A percentile compares a stretch with the other conserved stretches of the same genome.
Evolutionary conservation across 2,113 vertebrate genomes (phyloP).

Genomic region (Notarius quadriscutis): DNA sequence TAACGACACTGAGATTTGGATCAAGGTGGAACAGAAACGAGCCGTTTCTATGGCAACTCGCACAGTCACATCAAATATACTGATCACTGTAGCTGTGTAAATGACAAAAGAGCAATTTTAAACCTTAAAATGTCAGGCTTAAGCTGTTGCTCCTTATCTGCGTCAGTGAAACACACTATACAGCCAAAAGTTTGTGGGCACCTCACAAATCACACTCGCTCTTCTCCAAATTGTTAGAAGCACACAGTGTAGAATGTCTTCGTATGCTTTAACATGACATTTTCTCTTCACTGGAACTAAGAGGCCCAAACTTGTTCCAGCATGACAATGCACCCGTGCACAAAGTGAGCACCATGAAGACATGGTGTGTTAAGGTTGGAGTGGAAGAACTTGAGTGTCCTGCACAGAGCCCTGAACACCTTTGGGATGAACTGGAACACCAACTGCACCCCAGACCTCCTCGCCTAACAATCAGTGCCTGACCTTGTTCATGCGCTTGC

Average conservation of each 20-base stretch:
- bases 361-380: too few species aligned
- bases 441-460: too few species aligned
- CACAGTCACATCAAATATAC: background rate
- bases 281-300: too few species aligned
- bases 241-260: too few species aligned
- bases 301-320: too few species aligned
- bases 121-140: background rate
- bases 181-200: background rate
- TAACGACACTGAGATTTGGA: background rate
- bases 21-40: background rate
- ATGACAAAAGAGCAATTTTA: background rate
- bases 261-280: too few species aligned
- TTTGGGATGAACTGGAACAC: too few species aligned
- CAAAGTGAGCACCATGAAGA: too few species aligned
- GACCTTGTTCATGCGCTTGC: background rate
- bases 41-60: background rate
- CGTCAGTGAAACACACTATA: background rate
- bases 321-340: too few species aligned
- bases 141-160: background rate
- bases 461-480: background rate
- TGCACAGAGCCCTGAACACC: too few species aligned
- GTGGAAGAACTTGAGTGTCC: too few species aligned
- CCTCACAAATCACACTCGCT: background rate
- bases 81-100: background rate
- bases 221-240: too few species aligned